These are phyloP conservation scores for Amorpha juglandis DNA, from an alignment of 2,888 invertebrate species.

Conservation along the genomic window DNA sequence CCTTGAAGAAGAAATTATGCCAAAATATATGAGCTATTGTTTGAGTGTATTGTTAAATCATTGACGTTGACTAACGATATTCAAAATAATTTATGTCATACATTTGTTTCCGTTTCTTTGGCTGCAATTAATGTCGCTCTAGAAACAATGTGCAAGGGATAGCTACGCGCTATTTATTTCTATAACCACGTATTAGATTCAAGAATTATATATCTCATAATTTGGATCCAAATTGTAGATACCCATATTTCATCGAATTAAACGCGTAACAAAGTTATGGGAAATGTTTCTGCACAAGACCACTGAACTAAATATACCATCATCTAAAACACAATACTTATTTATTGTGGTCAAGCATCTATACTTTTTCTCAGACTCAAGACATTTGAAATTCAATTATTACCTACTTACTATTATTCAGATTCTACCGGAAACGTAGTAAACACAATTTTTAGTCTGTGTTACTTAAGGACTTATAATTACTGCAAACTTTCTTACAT, in stretches of 20 bases:
- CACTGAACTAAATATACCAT: too few species aligned
- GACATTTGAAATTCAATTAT: too few species aligned
- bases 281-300: too few species aligned
- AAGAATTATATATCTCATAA: not conserved
- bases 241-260: too few species aligned
- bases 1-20: conserved; percentile 8
- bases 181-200: not conserved
- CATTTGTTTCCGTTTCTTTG: conserved; percentile 12
- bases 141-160: not conserved
- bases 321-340: too few species aligned
- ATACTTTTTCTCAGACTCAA: not conserved
- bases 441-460: too few species aligned
- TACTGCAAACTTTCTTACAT: too few species aligned
- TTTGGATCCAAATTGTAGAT: not conserved
- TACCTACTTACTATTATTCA: too few species aligned
- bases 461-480: too few species aligned
- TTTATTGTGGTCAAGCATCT: not conserved
- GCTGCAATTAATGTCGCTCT: not conserved
- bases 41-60: conserved; percentile 13
- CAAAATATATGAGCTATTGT: conserved; percentile 18
- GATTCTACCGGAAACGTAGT: too few species aligned
- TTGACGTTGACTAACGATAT: conserved; percentile 22
- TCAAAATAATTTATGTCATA: conserved; percentile 9
- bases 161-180: not conserved
- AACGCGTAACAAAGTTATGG: too few species aligned